Evolutionary conservation across 2,888 invertebrate species (phyloP).

Genomic region (Frankliniella intonsa): DNA sequence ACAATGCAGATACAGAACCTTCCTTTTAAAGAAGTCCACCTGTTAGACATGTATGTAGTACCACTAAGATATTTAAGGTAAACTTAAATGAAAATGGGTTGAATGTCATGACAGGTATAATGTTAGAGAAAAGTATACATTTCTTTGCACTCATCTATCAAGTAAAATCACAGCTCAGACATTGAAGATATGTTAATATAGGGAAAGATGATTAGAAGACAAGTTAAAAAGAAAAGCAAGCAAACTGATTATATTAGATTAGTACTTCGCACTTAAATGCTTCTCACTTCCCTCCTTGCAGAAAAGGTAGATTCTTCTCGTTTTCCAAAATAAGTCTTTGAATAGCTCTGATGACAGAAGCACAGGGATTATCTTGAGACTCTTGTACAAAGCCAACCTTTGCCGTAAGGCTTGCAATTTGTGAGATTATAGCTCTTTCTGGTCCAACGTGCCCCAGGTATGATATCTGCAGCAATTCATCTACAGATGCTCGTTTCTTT

Average conservation of each 20-base stretch:
- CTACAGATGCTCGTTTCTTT: constrained; percentile 66
- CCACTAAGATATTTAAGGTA: neutral
- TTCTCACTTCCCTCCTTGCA: neutral
- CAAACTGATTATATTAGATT: neutral
- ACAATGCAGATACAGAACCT: neutral
- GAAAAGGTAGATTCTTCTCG: neutral
- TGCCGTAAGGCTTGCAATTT: neutral
- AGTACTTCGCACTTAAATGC: neutral
- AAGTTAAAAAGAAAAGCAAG: neutral
- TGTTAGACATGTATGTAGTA: neutral
- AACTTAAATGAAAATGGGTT: neutral
- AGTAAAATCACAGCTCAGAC: neutral
- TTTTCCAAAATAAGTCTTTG: neutral
- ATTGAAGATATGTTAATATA: neutral
- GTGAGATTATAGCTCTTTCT: neutral
- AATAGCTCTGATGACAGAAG: neutral
- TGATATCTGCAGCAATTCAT: constrained; percentile 60
- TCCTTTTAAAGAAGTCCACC: neutral
- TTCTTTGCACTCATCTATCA: neutral
- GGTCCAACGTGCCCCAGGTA: constrained; percentile 41
- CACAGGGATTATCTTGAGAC: neutral
- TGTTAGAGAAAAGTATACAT: neutral
- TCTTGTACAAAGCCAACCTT: neutral
- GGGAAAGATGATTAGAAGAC: neutral
- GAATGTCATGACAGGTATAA: neutral